phyloP scores from a whole-genome alignment of 1,140 invertebrate species.

The Drosophila arizonae region DNA sequence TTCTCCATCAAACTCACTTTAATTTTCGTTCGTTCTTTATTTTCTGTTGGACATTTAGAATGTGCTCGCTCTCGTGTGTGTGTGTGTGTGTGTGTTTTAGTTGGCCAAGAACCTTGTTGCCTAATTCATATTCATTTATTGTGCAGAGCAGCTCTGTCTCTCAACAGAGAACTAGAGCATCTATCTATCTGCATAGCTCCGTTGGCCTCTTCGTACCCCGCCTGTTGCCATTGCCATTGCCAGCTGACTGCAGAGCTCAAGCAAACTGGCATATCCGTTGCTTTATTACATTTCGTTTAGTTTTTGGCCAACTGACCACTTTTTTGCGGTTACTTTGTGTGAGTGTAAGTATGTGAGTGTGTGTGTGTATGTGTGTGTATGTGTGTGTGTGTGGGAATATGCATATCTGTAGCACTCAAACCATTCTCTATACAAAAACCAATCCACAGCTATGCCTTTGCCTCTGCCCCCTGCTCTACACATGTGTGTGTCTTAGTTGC shows the following conservation, averaged over 20 bases:
- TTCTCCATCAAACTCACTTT: not conserved
- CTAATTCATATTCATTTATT: constrained; percentile 81
- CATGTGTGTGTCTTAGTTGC: constrained; percentile 26
- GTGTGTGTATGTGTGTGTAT: constrained; percentile 9
- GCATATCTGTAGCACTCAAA: constrained; percentile 14
- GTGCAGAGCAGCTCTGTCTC: constrained; percentile 32
- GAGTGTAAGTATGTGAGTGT: constrained; percentile 33
- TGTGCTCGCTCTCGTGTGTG: too few relatives aligned
- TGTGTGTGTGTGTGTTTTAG: too few relatives aligned
- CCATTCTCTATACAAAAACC: not conserved
- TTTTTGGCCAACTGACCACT: constrained; percentile 81
- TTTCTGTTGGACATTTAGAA: not conserved
- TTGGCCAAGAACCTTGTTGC: constrained; percentile 34
- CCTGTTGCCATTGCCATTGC: not conserved
- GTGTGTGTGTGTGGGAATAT: constrained; percentile 41
- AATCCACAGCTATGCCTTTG: not conserved
- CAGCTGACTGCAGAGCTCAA: constrained; percentile 30
- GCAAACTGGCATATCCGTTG: constrained; percentile 78
- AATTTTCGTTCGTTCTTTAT: not conserved
- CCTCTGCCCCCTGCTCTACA: not conserved
- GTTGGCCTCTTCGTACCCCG: not conserved
- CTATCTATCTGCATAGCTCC: constrained; percentile 43
- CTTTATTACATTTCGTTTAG: constrained; percentile 81
- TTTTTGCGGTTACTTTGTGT: constrained; percentile 76
- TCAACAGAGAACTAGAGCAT: constrained; percentile 38